Conservation (phyloP, 1,140 invertebrate genomes). For the Pararge aegeria region DNA sequence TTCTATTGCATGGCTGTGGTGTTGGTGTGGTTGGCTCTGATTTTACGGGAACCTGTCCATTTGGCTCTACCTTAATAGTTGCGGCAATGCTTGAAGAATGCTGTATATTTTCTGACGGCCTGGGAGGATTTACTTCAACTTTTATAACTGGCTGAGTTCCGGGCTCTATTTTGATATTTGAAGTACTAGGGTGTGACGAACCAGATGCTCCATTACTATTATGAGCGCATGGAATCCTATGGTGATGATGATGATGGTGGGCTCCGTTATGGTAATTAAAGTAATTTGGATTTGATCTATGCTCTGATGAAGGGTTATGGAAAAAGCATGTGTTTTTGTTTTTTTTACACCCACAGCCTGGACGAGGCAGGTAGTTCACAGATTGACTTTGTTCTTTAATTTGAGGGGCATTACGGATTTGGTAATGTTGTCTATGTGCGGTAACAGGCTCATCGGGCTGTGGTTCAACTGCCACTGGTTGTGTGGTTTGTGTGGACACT, state of each 20-base stretch:
- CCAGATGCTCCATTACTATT: constrained; percentile 18
- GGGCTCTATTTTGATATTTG: constrained; percentile 59
- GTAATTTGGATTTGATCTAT: constrained; percentile 34
- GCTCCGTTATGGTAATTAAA: constrained; percentile 37
- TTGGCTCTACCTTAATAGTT: constrained; percentile 28
- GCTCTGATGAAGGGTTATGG: constrained; percentile 20
- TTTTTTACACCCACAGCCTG: constrained; percentile 32
- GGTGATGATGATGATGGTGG: constrained; percentile 47
- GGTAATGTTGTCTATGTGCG: not conserved
- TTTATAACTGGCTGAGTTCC: constrained; percentile 37
- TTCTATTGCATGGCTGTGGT: constrained; percentile 19
- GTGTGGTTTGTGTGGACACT: not conserved
- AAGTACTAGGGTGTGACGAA: constrained; percentile 23
- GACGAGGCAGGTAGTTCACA: constrained; percentile 15
- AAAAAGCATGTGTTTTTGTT: constrained; percentile 32
- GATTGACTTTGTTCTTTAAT: constrained; percentile 16
- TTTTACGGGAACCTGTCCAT: constrained; percentile 20
- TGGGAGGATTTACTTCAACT: constrained; percentile 31
- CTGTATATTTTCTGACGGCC: constrained; percentile 15
- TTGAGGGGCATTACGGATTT: constrained; percentile 10
- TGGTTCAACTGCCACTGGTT: not conserved
- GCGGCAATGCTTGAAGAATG: constrained; percentile 8
- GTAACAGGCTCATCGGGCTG: constrained; percentile 2
- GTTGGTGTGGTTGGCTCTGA: constrained; percentile 15
- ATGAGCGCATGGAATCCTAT: constrained; percentile 29